Percentiles rank a stretch among this genome's conserved stretches.
These are phyloP conservation scores for Burhinus oedicnemus DNA, from an alignment of 2,113 vertebrate species.

Conservation along the genomic window DNA sequence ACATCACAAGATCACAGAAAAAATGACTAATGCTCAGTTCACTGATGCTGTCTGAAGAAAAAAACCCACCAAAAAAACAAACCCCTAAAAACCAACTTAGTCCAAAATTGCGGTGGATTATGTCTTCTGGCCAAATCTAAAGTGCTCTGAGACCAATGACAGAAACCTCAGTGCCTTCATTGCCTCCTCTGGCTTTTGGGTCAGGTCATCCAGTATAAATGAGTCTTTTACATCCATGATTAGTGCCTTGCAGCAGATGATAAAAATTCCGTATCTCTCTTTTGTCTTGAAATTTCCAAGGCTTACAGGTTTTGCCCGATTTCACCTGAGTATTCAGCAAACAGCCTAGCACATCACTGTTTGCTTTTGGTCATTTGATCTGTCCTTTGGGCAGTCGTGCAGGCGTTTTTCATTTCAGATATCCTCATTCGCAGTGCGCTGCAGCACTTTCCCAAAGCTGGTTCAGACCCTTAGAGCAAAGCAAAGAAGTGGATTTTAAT, in stretches of 20 bases:
- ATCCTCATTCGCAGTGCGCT: background rate
- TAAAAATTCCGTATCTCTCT: constrained; percentile 1
- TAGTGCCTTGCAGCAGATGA: constrained; percentile 6
- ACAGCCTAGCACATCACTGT: background rate
- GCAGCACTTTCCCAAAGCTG: background rate
- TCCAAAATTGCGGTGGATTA: background rate
- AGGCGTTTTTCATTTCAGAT: constrained; percentile 2
- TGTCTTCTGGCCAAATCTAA: background rate
- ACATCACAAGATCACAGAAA: background rate
- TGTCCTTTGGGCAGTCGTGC: constrained; percentile 6
- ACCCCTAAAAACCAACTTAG: background rate
- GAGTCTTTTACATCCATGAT: background rate
- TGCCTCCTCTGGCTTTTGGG: background rate
- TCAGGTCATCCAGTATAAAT: background rate
- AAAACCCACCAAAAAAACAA: background rate
- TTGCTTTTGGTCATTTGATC: constrained; percentile 50
- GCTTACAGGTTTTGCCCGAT: background rate
- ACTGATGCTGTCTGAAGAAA: background rate
- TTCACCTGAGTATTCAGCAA: constrained; percentile 27
- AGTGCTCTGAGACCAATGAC: background rate
- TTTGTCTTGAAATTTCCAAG: constrained; percentile 34
- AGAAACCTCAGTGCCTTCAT: background rate
- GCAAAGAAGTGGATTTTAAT: constrained; percentile 49
- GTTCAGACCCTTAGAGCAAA: constrained; percentile 30
- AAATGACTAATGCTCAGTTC: background rate